Conservation (phyloP, 2,113 vertebrate genomes). For the Grammomys surdaster region DNA sequence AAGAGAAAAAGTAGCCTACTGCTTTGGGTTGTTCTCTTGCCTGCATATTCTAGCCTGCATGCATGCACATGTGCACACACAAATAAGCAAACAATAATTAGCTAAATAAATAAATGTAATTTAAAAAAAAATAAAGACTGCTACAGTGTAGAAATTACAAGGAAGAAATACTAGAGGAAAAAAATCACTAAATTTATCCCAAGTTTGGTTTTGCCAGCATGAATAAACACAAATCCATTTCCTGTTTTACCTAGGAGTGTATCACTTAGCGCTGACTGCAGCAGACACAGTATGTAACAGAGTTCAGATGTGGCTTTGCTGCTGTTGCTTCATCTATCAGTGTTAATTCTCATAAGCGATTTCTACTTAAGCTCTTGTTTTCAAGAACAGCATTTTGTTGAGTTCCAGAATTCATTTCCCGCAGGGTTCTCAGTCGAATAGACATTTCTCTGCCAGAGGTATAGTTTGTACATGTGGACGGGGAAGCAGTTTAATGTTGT, state of each 20-base stretch:
- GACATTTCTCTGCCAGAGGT: constrained; percentile 56
- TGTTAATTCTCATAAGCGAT: constrained; percentile 28
- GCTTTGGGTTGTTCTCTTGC: too few relatives aligned
- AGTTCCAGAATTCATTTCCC: constrained; percentile 59
- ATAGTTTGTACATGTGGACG: neutral
- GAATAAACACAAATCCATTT: constrained; percentile 10
- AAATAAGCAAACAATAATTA: neutral
- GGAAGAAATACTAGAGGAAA: neutral
- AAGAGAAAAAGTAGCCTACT: neutral
- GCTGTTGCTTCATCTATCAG: constrained; percentile 51
- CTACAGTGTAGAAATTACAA: neutral
- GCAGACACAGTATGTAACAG: neutral
- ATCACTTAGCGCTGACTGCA: neutral
- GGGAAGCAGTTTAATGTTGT: neutral
- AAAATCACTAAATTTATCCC: neutral
- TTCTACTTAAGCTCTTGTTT: constrained; percentile 41
- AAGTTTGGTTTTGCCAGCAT: neutral
- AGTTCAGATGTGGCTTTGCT: constrained; percentile 29
- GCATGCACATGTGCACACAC: neutral
- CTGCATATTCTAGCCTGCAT: neutral
- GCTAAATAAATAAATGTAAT: neutral
- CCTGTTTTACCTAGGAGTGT: neutral
- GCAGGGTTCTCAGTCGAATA: neutral
- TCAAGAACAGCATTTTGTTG: constrained; percentile 54
- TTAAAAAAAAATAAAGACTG: neutral